Evolutionary conservation across 2,113 vertebrate species (phyloP), one percentile per base, ranked within the genome.

Genomic region (Psammodynastes pulverulentus): DNA sequence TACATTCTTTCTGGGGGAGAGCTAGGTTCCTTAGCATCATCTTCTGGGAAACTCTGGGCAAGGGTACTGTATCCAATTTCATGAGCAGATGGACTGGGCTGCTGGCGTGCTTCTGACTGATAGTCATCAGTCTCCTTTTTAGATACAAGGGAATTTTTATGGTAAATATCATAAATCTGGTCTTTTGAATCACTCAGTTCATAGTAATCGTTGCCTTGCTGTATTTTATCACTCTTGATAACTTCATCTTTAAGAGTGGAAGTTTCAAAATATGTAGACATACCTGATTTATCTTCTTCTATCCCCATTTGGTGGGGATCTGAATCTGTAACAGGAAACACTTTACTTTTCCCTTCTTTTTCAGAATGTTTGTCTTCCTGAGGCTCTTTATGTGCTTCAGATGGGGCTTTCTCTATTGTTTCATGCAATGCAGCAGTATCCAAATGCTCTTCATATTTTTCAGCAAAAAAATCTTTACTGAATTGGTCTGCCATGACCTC

Each of bases 191-290:
- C 98, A 95, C 98, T 99, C 43, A 99, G 97, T 97, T 99, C 99
- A 89, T 99, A 99, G 96, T 99, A 99, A 95, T 98, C 99, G 94
- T 98, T 98, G 90, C 97, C 96, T 94, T 97, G 96, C 92, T 97
- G 96, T 91, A 96, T 93, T 84, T 89, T n/a, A 0, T 93, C 95
- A 91, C 94, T 97, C 97, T 97, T 97, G 21, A 95, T 94, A 43
- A 97, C 96, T 92, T 98, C 98, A 84, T 98, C 98, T 96, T 98
- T 99, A 94, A 98, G 95, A 94, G 98, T 96, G 92, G 99, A 99
- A 34, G 99, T 99, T 97, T 99, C 99, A 97, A 99, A 99, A 97
- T 99, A 99, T 88, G 98, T 99, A 0, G 99, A 99, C 99, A 99
- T 99, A 92, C 99, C 99, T 12, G 99, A 99, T 89, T 97, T 98